Evolutionary conservation across 2,797 vertebrate genomes (phyloP).

Genomic region (Urosaurus nigricauda): DNA sequence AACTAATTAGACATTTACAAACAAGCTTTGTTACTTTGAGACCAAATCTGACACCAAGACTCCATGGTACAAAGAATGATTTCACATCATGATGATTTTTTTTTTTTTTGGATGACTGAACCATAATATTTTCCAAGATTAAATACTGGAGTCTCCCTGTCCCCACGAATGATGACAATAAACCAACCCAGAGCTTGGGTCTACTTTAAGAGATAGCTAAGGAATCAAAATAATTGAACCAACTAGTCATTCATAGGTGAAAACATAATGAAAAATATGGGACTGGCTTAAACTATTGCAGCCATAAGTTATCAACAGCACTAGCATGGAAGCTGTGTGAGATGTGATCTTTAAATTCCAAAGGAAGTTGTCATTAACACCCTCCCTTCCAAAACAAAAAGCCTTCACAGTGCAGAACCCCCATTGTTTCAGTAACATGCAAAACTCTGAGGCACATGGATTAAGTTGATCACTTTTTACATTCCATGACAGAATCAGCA

Average conservation of each 20-base stretch:
- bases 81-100: slow-evolving; percentile 47
- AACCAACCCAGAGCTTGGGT: neutral
- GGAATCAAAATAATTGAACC: neutral
- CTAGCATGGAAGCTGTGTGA: neutral
- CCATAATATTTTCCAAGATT: slow-evolving; percentile 31
- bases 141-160: neutral
- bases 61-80: slow-evolving; percentile 43
- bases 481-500: neutral
- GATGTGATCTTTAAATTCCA: neutral
- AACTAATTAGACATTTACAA: slow-evolving; percentile 53
- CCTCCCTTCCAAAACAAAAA: neutral
- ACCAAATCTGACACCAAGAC: slow-evolving; percentile 51
- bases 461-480: neutral
- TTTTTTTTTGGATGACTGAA: slow-evolving; percentile 43
- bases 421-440: neutral
- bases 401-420: too few relatives aligned
- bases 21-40: slow-evolving; percentile 20
- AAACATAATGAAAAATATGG: neutral
- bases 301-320: neutral
- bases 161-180: neutral
- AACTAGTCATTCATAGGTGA: neutral
- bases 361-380: neutral
- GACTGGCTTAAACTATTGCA: neutral
- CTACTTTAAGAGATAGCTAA: neutral
- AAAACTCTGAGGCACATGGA: neutral